Evolutionary conservation across 2,113 vertebrate species (phyloP).

Genomic region (Carlito syrichta): DNA sequence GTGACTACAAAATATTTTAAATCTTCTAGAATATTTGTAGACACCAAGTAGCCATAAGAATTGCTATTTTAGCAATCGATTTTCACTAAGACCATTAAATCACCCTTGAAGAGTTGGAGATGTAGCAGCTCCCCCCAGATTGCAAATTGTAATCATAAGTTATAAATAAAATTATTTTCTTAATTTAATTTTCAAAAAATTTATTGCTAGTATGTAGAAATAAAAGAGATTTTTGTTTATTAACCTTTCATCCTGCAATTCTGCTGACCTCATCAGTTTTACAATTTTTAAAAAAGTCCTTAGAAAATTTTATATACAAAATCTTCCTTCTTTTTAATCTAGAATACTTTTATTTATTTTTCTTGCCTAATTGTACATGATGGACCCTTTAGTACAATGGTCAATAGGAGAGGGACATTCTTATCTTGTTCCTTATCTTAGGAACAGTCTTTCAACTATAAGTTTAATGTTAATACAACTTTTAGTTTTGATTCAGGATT

Average conservation of each 20-base stretch:
- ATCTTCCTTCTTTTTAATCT: not conserved
- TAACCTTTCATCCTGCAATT: not conserved
- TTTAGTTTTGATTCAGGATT: not conserved
- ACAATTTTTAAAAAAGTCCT: not conserved
- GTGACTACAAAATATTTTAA: not conserved
- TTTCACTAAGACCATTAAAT: not conserved
- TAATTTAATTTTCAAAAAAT: not conserved
- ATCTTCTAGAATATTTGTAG: not conserved
- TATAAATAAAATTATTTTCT: not conserved
- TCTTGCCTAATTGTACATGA: not conserved
- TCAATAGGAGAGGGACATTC: not conserved
- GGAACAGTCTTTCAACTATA: not conserved
- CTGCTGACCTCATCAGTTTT: not conserved
- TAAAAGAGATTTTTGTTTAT: not conserved
- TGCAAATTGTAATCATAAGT: not conserved
- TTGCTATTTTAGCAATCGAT: not conserved
- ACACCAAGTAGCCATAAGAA: not conserved
- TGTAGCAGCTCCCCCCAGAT: not conserved
- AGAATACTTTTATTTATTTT: not conserved
- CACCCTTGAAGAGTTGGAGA: not conserved
- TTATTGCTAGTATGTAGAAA: not conserved
- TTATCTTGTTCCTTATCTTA: not conserved
- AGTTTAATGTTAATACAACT: not conserved
- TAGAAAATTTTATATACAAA: not conserved
- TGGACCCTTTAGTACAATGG: not conserved